Evolutionary conservation across 2,113 vertebrate genomes (phyloP).

Genomic region (Bambusicola thoracicus): DNA sequence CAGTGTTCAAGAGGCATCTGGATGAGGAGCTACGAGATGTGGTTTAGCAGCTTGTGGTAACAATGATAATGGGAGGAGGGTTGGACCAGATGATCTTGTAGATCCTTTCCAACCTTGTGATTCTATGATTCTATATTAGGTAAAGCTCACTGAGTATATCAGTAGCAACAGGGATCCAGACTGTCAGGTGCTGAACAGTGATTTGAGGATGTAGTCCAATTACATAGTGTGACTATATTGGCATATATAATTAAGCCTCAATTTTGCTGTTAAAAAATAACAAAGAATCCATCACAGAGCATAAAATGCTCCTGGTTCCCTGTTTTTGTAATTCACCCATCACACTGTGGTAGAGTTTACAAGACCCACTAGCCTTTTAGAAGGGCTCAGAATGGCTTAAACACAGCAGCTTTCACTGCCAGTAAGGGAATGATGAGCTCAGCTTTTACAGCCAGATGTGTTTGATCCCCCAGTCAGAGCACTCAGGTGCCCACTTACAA

Average conservation of each 20-base stretch:
- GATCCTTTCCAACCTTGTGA: too few relatives aligned
- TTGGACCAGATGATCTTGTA: too few relatives aligned
- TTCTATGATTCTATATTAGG: too few relatives aligned
- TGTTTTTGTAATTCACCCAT: not conserved
- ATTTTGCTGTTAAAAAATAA: not conserved
- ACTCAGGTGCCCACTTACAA: not conserved
- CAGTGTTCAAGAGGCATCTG: too few relatives aligned
- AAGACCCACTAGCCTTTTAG: not conserved
- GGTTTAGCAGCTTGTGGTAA: too few relatives aligned
- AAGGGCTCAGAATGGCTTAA: not conserved
- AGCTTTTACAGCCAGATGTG: too few relatives aligned
- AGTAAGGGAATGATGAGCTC: rapidly evolving
- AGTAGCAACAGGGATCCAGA: not conserved
- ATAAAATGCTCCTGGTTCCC: not conserved
- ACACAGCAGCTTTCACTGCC: not conserved
- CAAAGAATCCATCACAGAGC: not conserved
- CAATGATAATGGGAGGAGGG: too few relatives aligned
- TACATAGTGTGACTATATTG: not conserved
- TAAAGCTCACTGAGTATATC: not conserved
- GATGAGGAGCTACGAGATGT: too few relatives aligned
- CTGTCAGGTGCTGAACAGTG: not conserved
- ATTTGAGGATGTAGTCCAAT: not conserved
- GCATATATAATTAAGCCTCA: not conserved
- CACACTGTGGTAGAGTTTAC: not conserved
- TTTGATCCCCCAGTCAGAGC: not conserved